Evolutionary conservation across 2,113 vertebrate genomes (phyloP).

Genomic region (Bos taurus): DNA sequence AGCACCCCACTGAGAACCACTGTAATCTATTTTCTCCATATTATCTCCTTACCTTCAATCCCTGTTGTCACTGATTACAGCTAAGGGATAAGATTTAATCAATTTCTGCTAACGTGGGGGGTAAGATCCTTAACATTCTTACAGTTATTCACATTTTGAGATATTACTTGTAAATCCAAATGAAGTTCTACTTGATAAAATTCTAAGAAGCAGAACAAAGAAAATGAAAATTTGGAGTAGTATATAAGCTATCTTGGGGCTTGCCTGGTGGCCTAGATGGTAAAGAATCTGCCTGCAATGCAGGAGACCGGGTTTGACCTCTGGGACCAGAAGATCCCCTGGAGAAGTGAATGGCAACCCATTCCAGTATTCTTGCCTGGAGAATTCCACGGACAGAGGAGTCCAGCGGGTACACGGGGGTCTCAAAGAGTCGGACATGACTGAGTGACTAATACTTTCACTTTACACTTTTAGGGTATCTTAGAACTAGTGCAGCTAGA

Average conservation of each 20-base stretch:
- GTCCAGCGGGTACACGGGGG: rapidly evolving
- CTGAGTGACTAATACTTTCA: background rate
- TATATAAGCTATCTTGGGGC: background rate
- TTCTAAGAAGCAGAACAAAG: background rate
- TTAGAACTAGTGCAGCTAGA: background rate
- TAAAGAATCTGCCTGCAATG: background rate
- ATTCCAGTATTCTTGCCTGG: background rate
- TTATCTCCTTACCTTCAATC: background rate
- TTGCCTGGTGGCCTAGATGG: background rate
- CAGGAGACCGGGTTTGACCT: background rate
- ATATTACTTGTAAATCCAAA: background rate
- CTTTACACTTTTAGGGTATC: background rate
- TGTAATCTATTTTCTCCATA: background rate
- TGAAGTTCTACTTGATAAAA: background rate
- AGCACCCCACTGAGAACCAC: background rate
- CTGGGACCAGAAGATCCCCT: background rate
- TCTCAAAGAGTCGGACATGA: background rate
- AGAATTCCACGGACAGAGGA: background rate
- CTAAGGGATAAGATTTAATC: background rate
- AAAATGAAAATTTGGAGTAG: background rate
- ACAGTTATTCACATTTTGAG: background rate
- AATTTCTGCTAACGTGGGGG: background rate
- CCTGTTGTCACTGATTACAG: background rate
- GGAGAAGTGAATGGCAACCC: background rate
- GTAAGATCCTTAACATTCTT: background rate